Conservation (phyloP, 1,140 invertebrate species). For the Nebria ingens region DNA sequence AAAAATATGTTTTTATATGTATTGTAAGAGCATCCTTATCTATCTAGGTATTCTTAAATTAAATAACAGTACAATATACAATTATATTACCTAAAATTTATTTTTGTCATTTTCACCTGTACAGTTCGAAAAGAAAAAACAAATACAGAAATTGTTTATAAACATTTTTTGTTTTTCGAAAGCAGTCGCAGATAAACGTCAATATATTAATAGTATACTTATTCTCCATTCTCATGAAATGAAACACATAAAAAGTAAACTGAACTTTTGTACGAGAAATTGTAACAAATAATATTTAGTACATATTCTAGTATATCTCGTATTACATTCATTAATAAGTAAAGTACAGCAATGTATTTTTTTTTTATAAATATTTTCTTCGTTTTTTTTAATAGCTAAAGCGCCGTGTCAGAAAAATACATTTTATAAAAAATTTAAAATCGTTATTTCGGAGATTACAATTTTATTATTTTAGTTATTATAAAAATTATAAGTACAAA, state of each 20-base stretch:
- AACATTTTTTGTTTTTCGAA: background rate
- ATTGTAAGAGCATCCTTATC: no score
- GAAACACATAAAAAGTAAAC: background rate
- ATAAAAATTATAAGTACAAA: constrained; percentile 6
- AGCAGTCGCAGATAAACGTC: background rate
- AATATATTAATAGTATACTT: background rate
- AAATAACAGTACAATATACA: background rate
- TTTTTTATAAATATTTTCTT: constrained; percentile 9
- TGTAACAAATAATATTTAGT: background rate
- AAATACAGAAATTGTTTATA: background rate
- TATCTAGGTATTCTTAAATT: no score
- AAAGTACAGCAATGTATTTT: background rate
- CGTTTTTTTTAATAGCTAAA: constrained; percentile 1
- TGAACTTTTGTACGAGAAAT: background rate
- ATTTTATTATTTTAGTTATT: background rate
- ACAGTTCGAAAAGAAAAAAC: constrained; percentile 1
- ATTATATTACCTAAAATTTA: constrained; percentile 6
- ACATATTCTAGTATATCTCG: background rate
- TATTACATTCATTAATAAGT: background rate
- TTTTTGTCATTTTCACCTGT: constrained; percentile 7
- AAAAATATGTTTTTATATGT: no score
- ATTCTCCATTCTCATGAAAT: background rate
- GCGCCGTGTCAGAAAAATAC: constrained; percentile 6
- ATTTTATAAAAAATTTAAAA: constrained; percentile 6
- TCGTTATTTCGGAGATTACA: background rate